A percentile compares a stretch with the other conserved stretches of the same genome.
These are phyloP conservation scores for Drosophila paranaensis DNA, from an alignment of 2,888 invertebrate species.

Conservation along the genomic window DNA sequence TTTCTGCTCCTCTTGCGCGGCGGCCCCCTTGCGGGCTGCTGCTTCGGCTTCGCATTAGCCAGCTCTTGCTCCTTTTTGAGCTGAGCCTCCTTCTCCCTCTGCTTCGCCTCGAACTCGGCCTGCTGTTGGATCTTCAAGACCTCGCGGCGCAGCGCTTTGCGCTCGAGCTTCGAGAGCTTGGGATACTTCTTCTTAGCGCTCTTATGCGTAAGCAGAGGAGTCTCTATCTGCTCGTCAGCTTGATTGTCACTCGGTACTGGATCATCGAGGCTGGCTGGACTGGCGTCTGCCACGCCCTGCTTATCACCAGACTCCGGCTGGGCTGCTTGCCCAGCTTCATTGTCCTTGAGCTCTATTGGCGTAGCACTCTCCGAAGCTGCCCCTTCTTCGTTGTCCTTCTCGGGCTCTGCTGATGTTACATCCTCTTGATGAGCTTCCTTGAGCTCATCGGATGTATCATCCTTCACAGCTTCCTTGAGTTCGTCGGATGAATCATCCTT, in stretches of 20 bases:
- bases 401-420: neutral
- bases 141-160: constrained; percentile 24
- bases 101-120: neutral
- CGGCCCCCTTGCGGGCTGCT: neutral
- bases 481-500: too few species aligned
- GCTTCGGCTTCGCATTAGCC: neutral
- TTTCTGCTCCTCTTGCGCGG: neutral
- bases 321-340: too few species aligned
- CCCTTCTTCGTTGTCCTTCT: neutral
- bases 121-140: neutral
- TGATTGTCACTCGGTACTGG: too few species aligned
- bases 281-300: too few species aligned
- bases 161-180: constrained; percentile 31
- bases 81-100: neutral
- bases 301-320: too few species aligned
- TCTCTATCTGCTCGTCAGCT: neutral
- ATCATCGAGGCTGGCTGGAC: too few species aligned
- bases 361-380: neutral
- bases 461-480: too few species aligned
- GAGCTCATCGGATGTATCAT: neutral
- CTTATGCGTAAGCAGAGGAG: neutral
- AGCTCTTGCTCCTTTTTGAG: neutral
- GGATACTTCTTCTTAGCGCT: neutral
- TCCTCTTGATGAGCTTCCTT: neutral
- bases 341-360: neutral